Conservation (phyloP, 2,888 invertebrate genomes). For the Glaucopsyche alexis region DNA sequence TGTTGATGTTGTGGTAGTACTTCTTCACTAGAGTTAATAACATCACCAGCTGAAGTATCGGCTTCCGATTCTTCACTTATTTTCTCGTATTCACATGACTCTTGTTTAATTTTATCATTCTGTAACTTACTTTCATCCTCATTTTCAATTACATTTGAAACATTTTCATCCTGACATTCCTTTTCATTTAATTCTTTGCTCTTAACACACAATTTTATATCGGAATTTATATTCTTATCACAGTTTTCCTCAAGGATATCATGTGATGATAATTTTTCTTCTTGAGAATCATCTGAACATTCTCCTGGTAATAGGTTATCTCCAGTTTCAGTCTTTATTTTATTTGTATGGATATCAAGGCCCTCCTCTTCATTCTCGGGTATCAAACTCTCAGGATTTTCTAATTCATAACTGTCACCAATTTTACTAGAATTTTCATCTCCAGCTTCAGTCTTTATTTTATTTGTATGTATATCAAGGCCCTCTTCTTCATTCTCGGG, state of each 20-base stretch:
- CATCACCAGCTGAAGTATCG: neutral
- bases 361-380: neutral
- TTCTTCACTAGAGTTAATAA: neutral
- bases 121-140: neutral
- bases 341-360: neutral
- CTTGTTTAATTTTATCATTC: neutral
- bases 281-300: conserved; percentile 35
- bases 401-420: neutral
- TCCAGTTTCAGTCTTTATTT: neutral
- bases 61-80: neutral
- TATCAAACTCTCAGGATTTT: neutral
- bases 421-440: neutral
- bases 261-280: neutral
- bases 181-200: conserved; percentile 9
- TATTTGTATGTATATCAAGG: neutral
- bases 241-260: neutral
- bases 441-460: neutral
- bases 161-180: conserved; percentile 32
- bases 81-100: neutral
- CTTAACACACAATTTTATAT: neutral
- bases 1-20: neutral
- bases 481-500: neutral
- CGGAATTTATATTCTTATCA: neutral
- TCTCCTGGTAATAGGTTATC: neutral
- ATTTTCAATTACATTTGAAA: neutral